Base-by-base conservation (phyloP, 2,888 invertebrate genomes). In the Ornithoptera priamus region DNA sequence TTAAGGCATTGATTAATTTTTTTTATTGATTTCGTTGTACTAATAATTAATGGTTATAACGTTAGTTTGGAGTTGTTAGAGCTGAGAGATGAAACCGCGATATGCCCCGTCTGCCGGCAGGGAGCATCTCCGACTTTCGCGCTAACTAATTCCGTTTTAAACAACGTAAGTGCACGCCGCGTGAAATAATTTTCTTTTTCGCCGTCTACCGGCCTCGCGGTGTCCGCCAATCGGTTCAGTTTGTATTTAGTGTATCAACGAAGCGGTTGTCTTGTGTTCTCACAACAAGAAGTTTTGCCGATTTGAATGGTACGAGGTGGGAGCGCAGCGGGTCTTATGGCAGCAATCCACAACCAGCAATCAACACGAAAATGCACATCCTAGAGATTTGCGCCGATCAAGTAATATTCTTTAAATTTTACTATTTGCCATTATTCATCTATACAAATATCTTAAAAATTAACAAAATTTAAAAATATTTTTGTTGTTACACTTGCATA, bases 171-270 rank as follows among this genome's bases (percentile, higher is more conserved):
- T 85, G 89, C 91, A 89, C 82, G 84, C 84, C 87, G 88, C 91
- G 90, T 92, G 89, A 90, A 92, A 86, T 84, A 85, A 90, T 90
- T 92, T 92, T 90, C 91, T 92, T 91, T 89, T 70, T 88, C 90
- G 84, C 83, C 83, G 82, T 81, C 81, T 70, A 72, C 72, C 76
- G 80, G 72, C 82, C 81, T 79, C 39, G 39, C 8, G 7, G 39
- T 39, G 39, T 39, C 39, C 8, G 39, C 39, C 39, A 39, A 39
- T 75, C 80, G 77, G 77, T 74, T 83, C 86, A 90, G 90, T 89
- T 82, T 81, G 84, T 82, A 84, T 81, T 78, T 79, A 83, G 85
- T 83, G 84, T 76, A 82, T 82, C 82, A 78, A 71, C 84, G 83
- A 74, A 73, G 80, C 86, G 85, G 88, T 86, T 85, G 90, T 81